Conservation (phyloP, 2,888 invertebrate species). For the Amiota communis region DNA sequence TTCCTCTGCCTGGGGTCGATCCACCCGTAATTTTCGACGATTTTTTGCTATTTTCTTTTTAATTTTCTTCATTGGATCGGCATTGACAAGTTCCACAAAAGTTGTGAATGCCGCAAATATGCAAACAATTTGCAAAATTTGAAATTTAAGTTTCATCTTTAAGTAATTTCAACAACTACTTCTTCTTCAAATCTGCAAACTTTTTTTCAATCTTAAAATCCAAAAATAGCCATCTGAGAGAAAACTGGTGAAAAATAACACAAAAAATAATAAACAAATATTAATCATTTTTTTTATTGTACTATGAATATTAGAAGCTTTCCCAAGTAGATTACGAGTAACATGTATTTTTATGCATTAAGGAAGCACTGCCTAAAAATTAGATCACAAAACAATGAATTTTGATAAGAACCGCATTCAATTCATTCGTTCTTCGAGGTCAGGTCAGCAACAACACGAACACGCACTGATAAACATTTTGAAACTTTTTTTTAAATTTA, state of each 20-base stretch:
- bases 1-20: slow-evolving; percentile 58
- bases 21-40: slow-evolving; percentile 31
- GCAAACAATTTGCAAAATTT: not conserved
- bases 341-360: not conserved
- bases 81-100: not conserved
- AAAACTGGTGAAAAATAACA: too few relatives aligned
- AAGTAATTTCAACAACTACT: too few relatives aligned
- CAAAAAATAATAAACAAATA: not conserved
- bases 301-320: too few relatives aligned
- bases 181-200: not conserved
- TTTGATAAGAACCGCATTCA: slow-evolving; percentile 18
- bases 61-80: not conserved
- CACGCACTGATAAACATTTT: not conserved
- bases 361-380: not conserved
- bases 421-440: slow-evolving; percentile 10
- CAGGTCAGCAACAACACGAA: slow-evolving; percentile 17
- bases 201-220: slow-evolving; percentile 8
- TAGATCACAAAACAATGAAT: not conserved
- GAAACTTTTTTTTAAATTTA: not conserved
- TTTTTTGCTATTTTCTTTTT: slow-evolving; percentile 38
- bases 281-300: not conserved
- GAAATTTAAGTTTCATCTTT: not conserved
- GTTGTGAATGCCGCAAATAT: not conserved
- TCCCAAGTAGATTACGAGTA: not conserved
- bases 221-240: too few relatives aligned